A percentile compares a stretch with the other conserved stretches of the same genome.
phyloP scores from a whole-genome alignment of 1,140 invertebrate genomes.

The Adoxophyes honmai region DNA sequence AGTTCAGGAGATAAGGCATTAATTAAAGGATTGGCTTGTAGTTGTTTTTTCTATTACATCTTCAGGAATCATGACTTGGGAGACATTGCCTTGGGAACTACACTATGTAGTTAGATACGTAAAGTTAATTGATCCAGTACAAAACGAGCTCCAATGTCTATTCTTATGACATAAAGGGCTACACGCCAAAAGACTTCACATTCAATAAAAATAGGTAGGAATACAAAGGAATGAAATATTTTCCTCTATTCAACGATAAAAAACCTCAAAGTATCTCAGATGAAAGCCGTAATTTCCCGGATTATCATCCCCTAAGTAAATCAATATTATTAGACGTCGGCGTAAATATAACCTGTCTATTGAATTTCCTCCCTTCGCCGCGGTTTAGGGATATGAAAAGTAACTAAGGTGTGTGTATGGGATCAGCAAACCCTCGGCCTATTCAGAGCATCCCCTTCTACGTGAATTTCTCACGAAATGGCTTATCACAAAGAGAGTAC shows the following conservation, averaged over 20 bases:
- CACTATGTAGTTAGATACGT: too few relatives aligned
- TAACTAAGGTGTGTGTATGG: slow-evolving; percentile 30
- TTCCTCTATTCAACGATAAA: background rate
- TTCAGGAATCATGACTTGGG: too few relatives aligned
- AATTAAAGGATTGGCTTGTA: too few relatives aligned
- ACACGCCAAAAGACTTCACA: too few relatives aligned
- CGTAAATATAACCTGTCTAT: slow-evolving; percentile 6
- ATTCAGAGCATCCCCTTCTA: slow-evolving; percentile 31
- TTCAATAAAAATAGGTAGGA: too few relatives aligned
- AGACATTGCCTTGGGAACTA: too few relatives aligned
- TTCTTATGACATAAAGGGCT: too few relatives aligned
- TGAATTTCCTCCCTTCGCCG: slow-evolving; percentile 9
- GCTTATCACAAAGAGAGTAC: slow-evolving; percentile 28
- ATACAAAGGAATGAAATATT: too few relatives aligned
- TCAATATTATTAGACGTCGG: slow-evolving; percentile 2
- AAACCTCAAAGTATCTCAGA: background rate
- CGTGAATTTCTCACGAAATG: slow-evolving; percentile 31
- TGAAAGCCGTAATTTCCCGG: background rate
- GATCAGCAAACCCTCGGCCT: slow-evolving; percentile 32
- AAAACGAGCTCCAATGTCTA: too few relatives aligned
- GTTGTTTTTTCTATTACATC: too few relatives aligned
- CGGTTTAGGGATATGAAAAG: slow-evolving; percentile 25
- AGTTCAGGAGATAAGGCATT: too few relatives aligned
- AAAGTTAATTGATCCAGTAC: too few relatives aligned
- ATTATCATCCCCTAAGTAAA: background rate